A percentile compares a stretch with the other conserved stretches of the same genome.
phyloP scores from a whole-genome alignment of 2,797 vertebrate species.

The Siniperca obscura region DNA sequence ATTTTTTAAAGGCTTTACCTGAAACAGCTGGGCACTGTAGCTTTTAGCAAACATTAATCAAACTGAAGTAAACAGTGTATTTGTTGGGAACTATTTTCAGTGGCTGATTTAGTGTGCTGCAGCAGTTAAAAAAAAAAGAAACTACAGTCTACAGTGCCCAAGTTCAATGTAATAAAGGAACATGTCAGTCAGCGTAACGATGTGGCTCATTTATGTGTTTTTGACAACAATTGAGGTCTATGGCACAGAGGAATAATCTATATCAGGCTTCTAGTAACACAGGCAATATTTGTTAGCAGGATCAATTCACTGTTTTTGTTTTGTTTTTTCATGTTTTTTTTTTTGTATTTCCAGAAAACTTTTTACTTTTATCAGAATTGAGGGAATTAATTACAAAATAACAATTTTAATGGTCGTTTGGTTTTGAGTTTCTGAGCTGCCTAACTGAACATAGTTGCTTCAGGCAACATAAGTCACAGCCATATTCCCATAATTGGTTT shows the following conservation, averaged over 20 bases:
- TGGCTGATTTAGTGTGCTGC: too few relatives aligned
- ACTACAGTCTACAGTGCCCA: not conserved
- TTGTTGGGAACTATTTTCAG: not conserved
- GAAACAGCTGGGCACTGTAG: not conserved
- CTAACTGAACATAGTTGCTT: not conserved
- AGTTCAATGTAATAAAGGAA: not conserved
- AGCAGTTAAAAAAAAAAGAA: not conserved
- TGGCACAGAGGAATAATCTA: not conserved
- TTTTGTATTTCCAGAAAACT: not conserved
- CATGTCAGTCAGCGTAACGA: not conserved
- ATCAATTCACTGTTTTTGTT: not conserved
- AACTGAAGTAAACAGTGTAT: not conserved
- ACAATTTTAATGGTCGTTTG: slow-evolving; percentile 1
- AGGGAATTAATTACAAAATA: not conserved
- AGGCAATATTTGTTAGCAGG: not conserved
- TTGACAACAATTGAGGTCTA: not conserved
- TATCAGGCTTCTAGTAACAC: not conserved
- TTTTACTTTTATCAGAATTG: not conserved
- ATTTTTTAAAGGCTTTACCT: not conserved
- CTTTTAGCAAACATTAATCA: not conserved
- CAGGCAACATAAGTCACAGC: slow-evolving; percentile 24
- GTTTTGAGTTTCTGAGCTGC: slow-evolving; percentile 7
- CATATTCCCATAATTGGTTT: slow-evolving; percentile 39
- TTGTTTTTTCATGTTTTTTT: not conserved
- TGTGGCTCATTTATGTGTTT: slow-evolving; percentile 6